phyloP scores from a whole-genome alignment of 2,888 invertebrate species.

The Encarsia formosa region DNA sequence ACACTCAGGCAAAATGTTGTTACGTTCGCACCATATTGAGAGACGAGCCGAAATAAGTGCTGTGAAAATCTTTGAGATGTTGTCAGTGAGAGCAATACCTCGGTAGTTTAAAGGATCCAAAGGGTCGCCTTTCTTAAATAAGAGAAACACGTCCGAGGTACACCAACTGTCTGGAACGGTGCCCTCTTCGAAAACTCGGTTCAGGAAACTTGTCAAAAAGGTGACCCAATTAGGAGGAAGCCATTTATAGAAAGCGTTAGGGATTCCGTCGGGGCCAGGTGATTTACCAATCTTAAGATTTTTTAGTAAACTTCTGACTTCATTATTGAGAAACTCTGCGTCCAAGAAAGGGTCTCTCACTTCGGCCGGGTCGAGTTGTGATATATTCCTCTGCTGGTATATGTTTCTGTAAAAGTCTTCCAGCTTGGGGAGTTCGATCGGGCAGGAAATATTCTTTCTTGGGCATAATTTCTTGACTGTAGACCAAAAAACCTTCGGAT shows the following conservation, averaged over 20 bases:
- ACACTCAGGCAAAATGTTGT: slow-evolving; percentile 30
- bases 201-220: slow-evolving; percentile 9
- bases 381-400: not conserved
- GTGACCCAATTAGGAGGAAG: not conserved
- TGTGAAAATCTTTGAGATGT: slow-evolving; percentile 30
- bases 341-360: not conserved
- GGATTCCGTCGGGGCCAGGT: slow-evolving; percentile 26
- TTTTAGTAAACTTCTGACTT: not conserved
- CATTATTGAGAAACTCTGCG: not conserved
- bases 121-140: slow-evolving; percentile 34
- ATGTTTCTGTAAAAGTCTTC: not conserved
- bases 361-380: not conserved
- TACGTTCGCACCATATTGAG: slow-evolving; percentile 24
- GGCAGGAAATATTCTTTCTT: not conserved
- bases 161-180: slow-evolving; percentile 24
- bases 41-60: slow-evolving; percentile 25
- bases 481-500: not conserved
- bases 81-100: slow-evolving; percentile 35
- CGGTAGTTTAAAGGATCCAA: slow-evolving; percentile 33
- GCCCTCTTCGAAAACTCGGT: slow-evolving; percentile 11
- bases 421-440: not conserved
- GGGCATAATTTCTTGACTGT: not conserved
- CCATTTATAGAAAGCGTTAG: slow-evolving; percentile 17
- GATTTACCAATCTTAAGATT: slow-evolving; percentile 23
- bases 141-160: slow-evolving; percentile 29